Evolutionary conservation across 2,888 invertebrate genomes (phyloP), one percentile per base, ranked within the genome.

Genomic region (Cryptocheilus praepositus): DNA sequence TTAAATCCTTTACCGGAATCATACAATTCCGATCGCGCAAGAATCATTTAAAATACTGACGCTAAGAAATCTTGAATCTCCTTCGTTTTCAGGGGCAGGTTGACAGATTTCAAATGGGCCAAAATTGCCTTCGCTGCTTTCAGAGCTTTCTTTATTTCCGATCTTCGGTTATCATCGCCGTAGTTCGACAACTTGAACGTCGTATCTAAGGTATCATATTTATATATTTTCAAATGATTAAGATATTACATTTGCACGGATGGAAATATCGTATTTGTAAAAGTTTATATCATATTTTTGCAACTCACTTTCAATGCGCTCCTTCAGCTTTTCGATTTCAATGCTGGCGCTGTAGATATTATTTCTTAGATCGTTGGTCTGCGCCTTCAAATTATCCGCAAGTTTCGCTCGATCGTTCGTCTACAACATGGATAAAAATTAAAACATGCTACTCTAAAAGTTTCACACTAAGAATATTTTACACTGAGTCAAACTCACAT

Each of bases 71-170:
- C 71, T 67, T 88, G 82, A 22, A 89, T 81, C 55, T 83, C 79
- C 61, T 86, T 77, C n/a, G 88, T 89, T 74, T 85, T 89, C 19
- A 81, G 80, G 2, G 86, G 80, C 15, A 89, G 78, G 56, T 89
- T 81, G 0, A 87, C 67, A 64, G 70, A 75, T 53, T 90, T 88
- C 53, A 93, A 89, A 28, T 90, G 85, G 22, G 90, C 89, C 22
- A 91, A 85, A 64, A 91, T 88, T 71, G 85, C 88, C 13, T 85
- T 87, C 0, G 91, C 92, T 77, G 91, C 89, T 57, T 90, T 89
- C 4, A 92, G 76, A 0, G 91, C 91, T 15, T 89, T 90, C 36
- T 91, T 90, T 1, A 91, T 82, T 68, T 90, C 91, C n/a, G 92
- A 80, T 69, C 91, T 91, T 53, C 90, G 90, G 36, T 90, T 89